Percentiles rank a stretch among this genome's conserved stretches.
These are phyloP conservation scores for Microcebus murinus DNA, from an alignment of 2,113 vertebrate genomes.

Conservation along the genomic window DNA sequence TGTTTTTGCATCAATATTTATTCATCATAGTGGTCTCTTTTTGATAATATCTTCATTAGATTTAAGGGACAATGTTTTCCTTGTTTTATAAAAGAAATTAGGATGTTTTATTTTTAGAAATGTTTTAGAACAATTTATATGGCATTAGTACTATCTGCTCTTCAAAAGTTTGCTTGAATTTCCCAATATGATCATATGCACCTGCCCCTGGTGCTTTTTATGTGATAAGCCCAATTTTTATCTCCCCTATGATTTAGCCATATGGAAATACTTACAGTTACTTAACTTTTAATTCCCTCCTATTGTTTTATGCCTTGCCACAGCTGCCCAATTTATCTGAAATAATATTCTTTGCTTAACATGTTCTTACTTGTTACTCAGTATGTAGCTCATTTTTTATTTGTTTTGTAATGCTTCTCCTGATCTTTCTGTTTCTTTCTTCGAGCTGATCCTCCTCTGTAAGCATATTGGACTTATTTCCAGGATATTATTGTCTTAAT, in stretches of 20 bases:
- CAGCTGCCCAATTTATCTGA: neutral
- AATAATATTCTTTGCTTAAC: neutral
- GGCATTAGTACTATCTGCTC: neutral
- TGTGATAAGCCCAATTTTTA: neutral
- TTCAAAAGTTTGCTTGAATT: neutral
- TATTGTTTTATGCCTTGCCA: neutral
- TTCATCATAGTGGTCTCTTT: neutral
- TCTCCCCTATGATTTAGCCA: neutral
- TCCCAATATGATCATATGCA: neutral
- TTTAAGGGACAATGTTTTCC: neutral
- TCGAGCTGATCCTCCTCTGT: neutral
- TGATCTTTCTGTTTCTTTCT: neutral
- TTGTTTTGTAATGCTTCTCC: neutral
- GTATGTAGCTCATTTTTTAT: neutral
- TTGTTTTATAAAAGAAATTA: neutral
- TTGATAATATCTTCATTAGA: neutral
- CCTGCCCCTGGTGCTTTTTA: neutral
- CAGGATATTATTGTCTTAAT: neutral
- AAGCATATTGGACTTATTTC: neutral
- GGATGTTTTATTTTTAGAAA: neutral
- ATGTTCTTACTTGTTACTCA: neutral
- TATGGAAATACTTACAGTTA: neutral
- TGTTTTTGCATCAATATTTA: neutral
- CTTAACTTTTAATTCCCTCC: neutral
- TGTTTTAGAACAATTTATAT: neutral